phyloP scores from a whole-genome alignment of 2,888 invertebrate species.

The Agrochola macilenta region DNA sequence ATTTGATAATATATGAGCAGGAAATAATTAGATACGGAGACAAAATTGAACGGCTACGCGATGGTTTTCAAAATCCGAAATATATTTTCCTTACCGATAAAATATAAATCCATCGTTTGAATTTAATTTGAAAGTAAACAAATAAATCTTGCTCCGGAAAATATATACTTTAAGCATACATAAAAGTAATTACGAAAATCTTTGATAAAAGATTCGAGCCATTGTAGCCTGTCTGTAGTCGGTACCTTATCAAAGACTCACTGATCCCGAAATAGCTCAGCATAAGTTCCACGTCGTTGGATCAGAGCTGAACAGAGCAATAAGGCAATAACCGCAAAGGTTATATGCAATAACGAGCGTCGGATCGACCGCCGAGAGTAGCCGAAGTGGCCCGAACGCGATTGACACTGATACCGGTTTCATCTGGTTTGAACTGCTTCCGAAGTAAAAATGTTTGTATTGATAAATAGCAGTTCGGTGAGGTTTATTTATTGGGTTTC shows the following conservation, averaged over 20 bases:
- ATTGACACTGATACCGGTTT: conserved; percentile 64
- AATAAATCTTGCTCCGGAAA: neutral
- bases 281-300: conserved; percentile 64
- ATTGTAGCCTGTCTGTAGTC: conserved; percentile 31
- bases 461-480: conserved; percentile 39
- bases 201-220: conserved; percentile 15
- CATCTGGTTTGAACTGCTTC: conserved; percentile 62
- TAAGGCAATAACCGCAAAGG: conserved; percentile 68
- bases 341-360: conserved; percentile 65
- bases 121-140: neutral
- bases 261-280: conserved; percentile 63
- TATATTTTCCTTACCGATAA: neutral
- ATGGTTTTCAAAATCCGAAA: neutral
- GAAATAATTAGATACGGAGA: neutral
- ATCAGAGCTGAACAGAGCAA: conserved; percentile 65
- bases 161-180: neutral
- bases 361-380: conserved; percentile 56
- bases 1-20: neutral
- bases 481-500: conserved; percentile 41
- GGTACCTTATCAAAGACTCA: conserved; percentile 60
- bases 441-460: conserved; percentile 43
- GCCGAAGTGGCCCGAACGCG: conserved; percentile 57
- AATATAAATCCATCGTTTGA: neutral
- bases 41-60: neutral
- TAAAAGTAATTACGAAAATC: neutral